Evolutionary conservation across 2,797 vertebrate species (phyloP).

Genomic region (Enteromius unitaeniatus): DNA sequence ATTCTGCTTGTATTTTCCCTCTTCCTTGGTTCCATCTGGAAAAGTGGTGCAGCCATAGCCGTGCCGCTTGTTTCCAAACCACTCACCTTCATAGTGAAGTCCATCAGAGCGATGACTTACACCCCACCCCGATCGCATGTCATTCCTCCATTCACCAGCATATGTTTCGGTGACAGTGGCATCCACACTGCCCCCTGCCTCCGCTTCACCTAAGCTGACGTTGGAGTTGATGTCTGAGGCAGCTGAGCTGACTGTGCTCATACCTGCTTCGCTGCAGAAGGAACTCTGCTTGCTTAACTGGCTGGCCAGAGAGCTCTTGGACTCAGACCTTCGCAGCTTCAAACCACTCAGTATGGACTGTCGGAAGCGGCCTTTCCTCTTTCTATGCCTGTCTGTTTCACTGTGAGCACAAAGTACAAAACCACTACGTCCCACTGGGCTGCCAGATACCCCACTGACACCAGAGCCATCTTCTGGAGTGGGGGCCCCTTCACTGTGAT

Average conservation of each 20-base stretch:
- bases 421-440: conserved; percentile 90
- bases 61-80: conserved; percentile 92
- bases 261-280: conserved; percentile 95
- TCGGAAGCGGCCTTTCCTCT: conserved; percentile 94
- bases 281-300: conserved; percentile 99
- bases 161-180: conserved; percentile 97
- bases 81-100: conserved; percentile 93
- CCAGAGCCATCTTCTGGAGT: conserved; percentile 74
- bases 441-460: conserved; percentile 79
- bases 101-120: conserved; percentile 93
- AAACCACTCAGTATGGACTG: conserved; percentile 95
- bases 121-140: conserved; percentile 92
- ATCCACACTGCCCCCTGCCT: conserved; percentile 89
- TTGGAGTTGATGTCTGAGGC: conserved; percentile 97
- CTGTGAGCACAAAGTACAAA: conserved; percentile 93
- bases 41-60: conserved; percentile 98
- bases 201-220: conserved; percentile 89
- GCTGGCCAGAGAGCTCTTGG: conserved; percentile 96
- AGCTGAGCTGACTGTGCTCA: conserved; percentile 96
- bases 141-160: conserved; percentile 93
- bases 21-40: conserved; percentile 95
- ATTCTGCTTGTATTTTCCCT: conserved; percentile 99
- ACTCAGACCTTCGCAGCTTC: conserved; percentile 95
- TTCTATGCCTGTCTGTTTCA: conserved; percentile 90
- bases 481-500: conserved; percentile 89